phyloP scores from a whole-genome alignment of 2,888 invertebrate genomes.

The Drosophila lutescens region DNA sequence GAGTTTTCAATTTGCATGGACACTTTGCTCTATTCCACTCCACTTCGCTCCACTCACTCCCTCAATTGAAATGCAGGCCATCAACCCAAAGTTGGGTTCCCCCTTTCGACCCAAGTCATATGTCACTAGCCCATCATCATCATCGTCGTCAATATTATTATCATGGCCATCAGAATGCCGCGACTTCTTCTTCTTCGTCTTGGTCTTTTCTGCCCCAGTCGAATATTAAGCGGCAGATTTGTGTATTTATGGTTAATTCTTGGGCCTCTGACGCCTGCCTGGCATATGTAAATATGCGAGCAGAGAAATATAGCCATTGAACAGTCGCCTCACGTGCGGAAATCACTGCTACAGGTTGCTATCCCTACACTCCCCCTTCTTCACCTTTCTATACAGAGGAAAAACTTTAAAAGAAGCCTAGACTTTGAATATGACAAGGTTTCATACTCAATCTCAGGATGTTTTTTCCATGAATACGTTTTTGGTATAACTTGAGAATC shows the following conservation, averaged over 20 bases:
- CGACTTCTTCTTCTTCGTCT: background rate
- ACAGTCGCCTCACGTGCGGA: constrained; percentile 57
- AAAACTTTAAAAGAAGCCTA: background rate
- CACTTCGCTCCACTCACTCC: constrained; percentile 21
- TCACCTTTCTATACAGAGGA: background rate
- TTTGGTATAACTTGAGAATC: background rate
- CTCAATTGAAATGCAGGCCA: constrained; percentile 34
- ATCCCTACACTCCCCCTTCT: background rate
- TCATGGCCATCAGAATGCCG: constrained; percentile 14
- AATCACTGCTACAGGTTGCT: constrained; percentile 13
- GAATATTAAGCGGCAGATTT: constrained; percentile 28
- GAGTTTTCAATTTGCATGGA: constrained; percentile 26
- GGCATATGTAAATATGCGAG: constrained; percentile 57
- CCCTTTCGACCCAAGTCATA: constrained; percentile 26
- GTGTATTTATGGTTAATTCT: constrained; percentile 64
- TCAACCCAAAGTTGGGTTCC: constrained; percentile 7
- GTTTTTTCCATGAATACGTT: too few species aligned
- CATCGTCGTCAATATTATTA: background rate
- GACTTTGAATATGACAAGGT: background rate
- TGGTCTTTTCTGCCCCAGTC: background rate
- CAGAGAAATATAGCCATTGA: constrained; percentile 1
- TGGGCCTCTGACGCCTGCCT: constrained; percentile 55
- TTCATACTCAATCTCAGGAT: background rate
- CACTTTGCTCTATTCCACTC: background rate
- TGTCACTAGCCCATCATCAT: constrained; percentile 41